A percentile compares a stretch with the other conserved stretches of the same genome.
phyloP scores from a whole-genome alignment of 1,140 invertebrate species.

The Drosophila pandora region DNA sequence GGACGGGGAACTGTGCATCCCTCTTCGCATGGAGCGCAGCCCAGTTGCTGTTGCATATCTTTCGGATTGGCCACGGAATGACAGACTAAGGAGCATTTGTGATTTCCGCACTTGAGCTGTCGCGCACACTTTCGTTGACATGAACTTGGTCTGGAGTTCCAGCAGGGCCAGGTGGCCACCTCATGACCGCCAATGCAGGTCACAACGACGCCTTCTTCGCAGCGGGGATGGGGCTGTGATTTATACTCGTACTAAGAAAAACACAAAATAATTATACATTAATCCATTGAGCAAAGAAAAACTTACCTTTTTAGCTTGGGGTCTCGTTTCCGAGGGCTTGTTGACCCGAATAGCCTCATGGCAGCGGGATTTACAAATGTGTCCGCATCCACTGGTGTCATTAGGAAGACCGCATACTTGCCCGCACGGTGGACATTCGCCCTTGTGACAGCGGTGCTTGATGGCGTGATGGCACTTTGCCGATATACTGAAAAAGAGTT shows the following conservation, averaged over 20 bases:
- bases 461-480: conserved; percentile 92
- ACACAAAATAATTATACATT: background rate
- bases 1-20: conserved; percentile 89
- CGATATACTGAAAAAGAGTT: conserved; percentile 85
- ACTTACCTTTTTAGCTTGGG: conserved; percentile 44
- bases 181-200: conserved; percentile 94
- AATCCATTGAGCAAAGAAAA: background rate
- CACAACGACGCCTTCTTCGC: conserved; percentile 88
- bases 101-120: conserved; percentile 89
- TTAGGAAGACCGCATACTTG: conserved; percentile 88
- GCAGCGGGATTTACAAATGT: conserved; percentile 90
- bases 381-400: conserved; percentile 87
- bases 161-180: conserved; percentile 90
- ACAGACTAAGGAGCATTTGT: conserved; percentile 90
- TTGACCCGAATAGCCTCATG: conserved; percentile 90
- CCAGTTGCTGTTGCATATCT: conserved; percentile 77
- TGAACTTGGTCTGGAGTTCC: conserved; percentile 87
- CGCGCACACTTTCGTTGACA: conserved; percentile 87
- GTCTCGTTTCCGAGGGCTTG: conserved; percentile 26
- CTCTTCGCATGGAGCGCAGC: conserved; percentile 90
- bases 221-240: conserved; percentile 88
- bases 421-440: conserved; percentile 92
- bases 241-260: conserved; percentile 86
- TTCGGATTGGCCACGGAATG: conserved; percentile 86
- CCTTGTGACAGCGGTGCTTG: conserved; percentile 94